Evolutionary conservation across 2,113 vertebrate genomes (phyloP).

Genomic region (Myanophis thanlyinensis): DNA sequence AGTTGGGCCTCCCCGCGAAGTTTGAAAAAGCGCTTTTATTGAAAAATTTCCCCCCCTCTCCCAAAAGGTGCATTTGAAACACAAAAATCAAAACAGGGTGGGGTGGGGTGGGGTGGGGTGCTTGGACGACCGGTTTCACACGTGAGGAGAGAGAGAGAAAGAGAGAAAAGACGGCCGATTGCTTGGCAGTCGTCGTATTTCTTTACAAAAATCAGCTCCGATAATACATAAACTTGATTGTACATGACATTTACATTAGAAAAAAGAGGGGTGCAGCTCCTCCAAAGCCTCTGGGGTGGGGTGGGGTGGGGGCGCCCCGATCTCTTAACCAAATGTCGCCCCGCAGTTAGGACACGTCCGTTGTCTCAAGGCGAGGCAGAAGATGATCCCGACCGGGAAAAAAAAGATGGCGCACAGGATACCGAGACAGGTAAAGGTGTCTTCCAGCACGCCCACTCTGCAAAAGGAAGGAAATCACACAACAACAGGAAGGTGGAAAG

Average conservation of each 20-base stretch:
- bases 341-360: conserved; percentile 97
- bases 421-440: conserved; percentile 95
- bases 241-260: conserved; percentile 80
- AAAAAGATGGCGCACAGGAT: conserved; percentile 94
- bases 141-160: too few relatives aligned
- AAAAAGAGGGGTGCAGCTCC: conserved; percentile 54
- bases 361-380: conserved; percentile 94
- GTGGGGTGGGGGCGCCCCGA: conserved; percentile 43
- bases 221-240: conserved; percentile 71
- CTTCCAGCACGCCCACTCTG: conserved; percentile 97
- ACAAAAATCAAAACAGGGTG: conserved; percentile 39
- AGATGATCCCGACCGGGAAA: conserved; percentile 96
- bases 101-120: too few relatives aligned
- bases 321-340: conserved; percentile 88
- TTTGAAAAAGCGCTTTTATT: conserved; percentile 73
- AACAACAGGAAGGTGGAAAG: conserved; percentile 19
- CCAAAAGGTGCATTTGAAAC: conserved; percentile 62
- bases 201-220: conserved; percentile 72
- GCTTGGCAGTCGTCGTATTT: not conserved
- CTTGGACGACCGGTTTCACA: too few relatives aligned
- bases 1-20: conserved; percentile 45
- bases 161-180: conserved; percentile 12
- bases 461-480: conserved; percentile 7
- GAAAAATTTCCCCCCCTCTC: conserved; percentile 41
- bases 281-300: conserved; percentile 19